These are phyloP conservation scores for Stomatorhinus ivindoensis DNA, from an alignment of 2,113 vertebrate genomes.

Conservation along the genomic window DNA sequence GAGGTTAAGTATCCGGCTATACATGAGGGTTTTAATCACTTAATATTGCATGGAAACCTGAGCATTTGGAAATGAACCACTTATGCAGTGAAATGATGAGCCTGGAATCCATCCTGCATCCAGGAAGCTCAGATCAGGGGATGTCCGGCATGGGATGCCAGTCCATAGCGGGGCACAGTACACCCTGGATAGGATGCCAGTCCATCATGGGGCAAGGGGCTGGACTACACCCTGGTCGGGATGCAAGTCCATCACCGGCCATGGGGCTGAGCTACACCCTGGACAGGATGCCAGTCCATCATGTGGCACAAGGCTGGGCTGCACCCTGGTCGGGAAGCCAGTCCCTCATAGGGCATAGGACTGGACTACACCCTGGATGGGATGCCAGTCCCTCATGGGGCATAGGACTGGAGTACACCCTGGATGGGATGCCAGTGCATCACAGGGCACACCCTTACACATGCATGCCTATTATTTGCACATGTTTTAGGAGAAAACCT, in stretches of 20 bases:
- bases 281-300: neutral
- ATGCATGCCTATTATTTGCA: neutral
- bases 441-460: neutral
- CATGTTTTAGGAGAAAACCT: neutral
- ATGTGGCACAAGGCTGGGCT: neutral
- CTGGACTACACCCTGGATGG: too few relatives aligned
- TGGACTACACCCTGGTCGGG: too few relatives aligned
- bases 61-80: neutral
- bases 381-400: neutral
- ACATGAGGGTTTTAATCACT: neutral
- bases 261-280: neutral
- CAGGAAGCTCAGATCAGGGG: neutral
- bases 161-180: neutral
- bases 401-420: too few relatives aligned
- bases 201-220: neutral
- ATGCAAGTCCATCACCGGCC: neutral
- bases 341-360: neutral
- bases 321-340: neutral
- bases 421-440: neutral
- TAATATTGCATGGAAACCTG: neutral
- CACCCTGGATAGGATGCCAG: neutral
- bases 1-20: neutral
- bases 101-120: neutral
- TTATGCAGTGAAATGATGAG: neutral
- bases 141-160: neutral